These are phyloP conservation scores for Paraescarpia echinospica DNA, from an alignment of 1,140 invertebrate species.

Conservation along the genomic window DNA sequence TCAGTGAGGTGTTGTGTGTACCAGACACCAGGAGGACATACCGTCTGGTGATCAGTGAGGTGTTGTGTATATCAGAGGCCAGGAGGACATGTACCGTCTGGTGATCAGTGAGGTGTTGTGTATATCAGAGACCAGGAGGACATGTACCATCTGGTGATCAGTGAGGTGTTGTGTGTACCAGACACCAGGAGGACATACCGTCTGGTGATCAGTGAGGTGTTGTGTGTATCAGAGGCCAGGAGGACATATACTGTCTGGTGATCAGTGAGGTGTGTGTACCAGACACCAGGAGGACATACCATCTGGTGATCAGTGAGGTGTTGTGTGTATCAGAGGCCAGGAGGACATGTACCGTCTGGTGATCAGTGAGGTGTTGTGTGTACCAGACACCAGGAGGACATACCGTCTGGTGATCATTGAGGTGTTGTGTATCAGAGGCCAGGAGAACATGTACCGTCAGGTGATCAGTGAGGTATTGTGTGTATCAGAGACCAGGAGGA, in stretches of 20 bases:
- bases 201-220: constrained; percentile 3
- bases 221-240: constrained; percentile 42
- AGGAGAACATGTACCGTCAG: constrained; percentile 49
- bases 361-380: background rate
- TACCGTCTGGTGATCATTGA: background rate
- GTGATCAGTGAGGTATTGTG: constrained; percentile 33
- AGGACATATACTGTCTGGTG: constrained; percentile 49
- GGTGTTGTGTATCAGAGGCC: constrained; percentile 37
- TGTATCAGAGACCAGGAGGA: background rate
- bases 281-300: background rate
- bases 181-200: background rate
- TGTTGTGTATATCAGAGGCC: background rate
- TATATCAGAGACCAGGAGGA: background rate
- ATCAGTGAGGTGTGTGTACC: constrained; percentile 28
- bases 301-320: background rate
- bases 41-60: constrained; percentile 37
- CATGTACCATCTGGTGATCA: background rate
- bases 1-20: constrained; percentile 18
- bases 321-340: background rate
- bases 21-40: constrained; percentile 52
- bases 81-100: background rate
- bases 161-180: background rate
- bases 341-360: background rate
- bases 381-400: background rate
- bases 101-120: constrained; percentile 3